A percentile compares a stretch with the other conserved stretches of the same genome.
Evolutionary conservation across 2,888 invertebrate genomes (phyloP).

Genomic region (Ennomos erosarius): DNA sequence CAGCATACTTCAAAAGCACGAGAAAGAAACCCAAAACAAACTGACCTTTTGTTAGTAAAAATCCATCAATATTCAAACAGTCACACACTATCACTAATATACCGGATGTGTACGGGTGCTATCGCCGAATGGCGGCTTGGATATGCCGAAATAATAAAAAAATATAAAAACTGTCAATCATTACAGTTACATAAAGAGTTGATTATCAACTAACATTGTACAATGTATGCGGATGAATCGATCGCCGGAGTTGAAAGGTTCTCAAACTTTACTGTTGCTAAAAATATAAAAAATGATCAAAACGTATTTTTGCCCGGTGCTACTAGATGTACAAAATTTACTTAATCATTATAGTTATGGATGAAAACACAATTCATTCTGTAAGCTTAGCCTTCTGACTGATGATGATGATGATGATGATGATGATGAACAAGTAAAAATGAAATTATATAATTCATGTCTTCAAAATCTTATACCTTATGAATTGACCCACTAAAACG

Average conservation of each 20-base stretch:
- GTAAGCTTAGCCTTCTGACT: too few relatives aligned
- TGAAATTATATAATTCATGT: too few relatives aligned
- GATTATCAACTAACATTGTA: slow-evolving; percentile 52
- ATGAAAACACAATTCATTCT: too few relatives aligned
- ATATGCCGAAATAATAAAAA: slow-evolving; percentile 50
- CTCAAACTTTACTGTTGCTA: slow-evolving; percentile 54
- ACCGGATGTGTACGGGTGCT: slow-evolving; percentile 58
- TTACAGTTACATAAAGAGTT: slow-evolving; percentile 51
- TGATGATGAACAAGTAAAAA: too few relatives aligned
- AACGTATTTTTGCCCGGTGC: too few relatives aligned
- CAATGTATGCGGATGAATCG: slow-evolving; percentile 43
- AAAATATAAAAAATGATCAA: too few relatives aligned
- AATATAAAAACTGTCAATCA: slow-evolving; percentile 37
- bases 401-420: too few relatives aligned
- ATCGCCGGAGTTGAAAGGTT: slow-evolving; percentile 40
- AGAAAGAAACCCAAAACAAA: neutral
- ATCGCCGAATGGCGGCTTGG: slow-evolving; percentile 52
- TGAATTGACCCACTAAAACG: too few relatives aligned
- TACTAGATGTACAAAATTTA: too few relatives aligned
- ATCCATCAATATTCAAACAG: slow-evolving; percentile 28
- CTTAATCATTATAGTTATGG: too few relatives aligned
- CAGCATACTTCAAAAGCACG: too few relatives aligned
- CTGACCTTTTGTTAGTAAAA: slow-evolving; percentile 32
- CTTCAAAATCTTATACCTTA: too few relatives aligned
- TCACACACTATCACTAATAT: slow-evolving; percentile 45